Evolutionary conservation across 2,888 invertebrate genomes (phyloP), one percentile per base, ranked within the genome.

Genomic region (Microplitis manilae): DNA sequence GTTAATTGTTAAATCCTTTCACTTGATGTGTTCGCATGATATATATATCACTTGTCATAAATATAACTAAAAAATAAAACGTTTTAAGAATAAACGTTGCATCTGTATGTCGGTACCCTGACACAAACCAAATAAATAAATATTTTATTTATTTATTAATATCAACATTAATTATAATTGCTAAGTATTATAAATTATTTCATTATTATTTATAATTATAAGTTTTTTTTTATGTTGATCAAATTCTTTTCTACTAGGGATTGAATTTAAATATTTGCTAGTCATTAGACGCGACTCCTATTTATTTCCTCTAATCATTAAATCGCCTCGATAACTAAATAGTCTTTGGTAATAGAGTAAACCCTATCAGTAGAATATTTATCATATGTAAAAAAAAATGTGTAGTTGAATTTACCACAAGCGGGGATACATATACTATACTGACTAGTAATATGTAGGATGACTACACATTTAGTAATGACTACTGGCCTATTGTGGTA

Each of bases 241-340:
- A 30, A 30, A 82, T 68, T 78, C 81, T 82, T 73, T 79, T 74
- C 77, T 76, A 83, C 13, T 50, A 50, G 50, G 50, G 85, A 86
- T 86, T 85, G 84, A 84, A 85, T 84, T 83, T 13, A 50, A 50
- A 8, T 83, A 86, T 75, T 84, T 85, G 85, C 83, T 84, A 79
- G 79, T 50, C 67, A 60, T 70, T 73, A 78, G 67, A 41, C 73
- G 70, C 73, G 73, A 69, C 2, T 13, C 8, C 50, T 50, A 50
- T 50, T 67, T n/a, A 50, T 60, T 38, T 61, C 20, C 15, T 61
- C 20, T 20, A 30, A 50, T 17, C 8, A 61, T 1, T 39, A 39
- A 15, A 65, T 39, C 5, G 9, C 15, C 30, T 60, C 60, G 38
- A 20, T 39, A 20, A 73, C 41, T 17, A 13, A 39, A 40, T 38